phyloP scores from a whole-genome alignment of 2,888 invertebrate genomes.

The Leptothorax acervorum region DNA sequence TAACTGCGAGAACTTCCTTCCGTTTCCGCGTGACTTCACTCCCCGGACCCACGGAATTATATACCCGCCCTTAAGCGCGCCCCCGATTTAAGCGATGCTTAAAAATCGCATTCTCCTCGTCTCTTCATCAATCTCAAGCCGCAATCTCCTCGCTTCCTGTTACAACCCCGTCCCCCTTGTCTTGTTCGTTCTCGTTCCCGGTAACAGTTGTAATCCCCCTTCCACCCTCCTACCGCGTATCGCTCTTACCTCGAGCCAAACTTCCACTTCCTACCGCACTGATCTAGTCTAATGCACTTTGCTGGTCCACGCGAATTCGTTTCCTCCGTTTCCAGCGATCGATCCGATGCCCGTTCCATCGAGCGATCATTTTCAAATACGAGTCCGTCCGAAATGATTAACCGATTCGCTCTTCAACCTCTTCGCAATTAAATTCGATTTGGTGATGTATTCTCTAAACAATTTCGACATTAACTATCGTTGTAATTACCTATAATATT shows the following conservation, averaged over 20 bases:
- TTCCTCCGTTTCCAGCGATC: conserved; percentile 13
- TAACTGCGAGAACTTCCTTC: conserved; percentile 47
- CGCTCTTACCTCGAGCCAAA: conserved; percentile 31
- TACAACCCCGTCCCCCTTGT: conserved; percentile 48
- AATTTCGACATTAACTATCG: background rate
- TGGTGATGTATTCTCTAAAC: background rate
- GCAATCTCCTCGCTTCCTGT: conserved; percentile 45
- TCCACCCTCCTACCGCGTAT: conserved; percentile 16
- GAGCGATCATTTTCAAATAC: conserved; percentile 16
- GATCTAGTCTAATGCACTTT: conserved; percentile 48
- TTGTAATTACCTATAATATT: background rate
- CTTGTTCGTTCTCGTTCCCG: conserved; percentile 28
- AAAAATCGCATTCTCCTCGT: conserved; percentile 52
- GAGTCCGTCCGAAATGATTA: background rate
- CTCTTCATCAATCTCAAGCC: conserved; percentile 52
- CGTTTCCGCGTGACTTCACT: conserved; percentile 50
- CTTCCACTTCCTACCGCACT: conserved; percentile 42
- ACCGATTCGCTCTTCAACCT: background rate
- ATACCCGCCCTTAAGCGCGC: conserved; percentile 37
- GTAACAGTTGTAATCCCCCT: conserved; percentile 52
- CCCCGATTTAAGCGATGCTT: conserved; percentile 44
- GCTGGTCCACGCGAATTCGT: conserved; percentile 44
- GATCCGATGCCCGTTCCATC: background rate
- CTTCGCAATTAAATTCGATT: background rate
- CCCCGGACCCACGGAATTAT: conserved; percentile 25